phyloP scores from a whole-genome alignment of 2,797 vertebrate genomes.

The Buceros bicornis region DNA sequence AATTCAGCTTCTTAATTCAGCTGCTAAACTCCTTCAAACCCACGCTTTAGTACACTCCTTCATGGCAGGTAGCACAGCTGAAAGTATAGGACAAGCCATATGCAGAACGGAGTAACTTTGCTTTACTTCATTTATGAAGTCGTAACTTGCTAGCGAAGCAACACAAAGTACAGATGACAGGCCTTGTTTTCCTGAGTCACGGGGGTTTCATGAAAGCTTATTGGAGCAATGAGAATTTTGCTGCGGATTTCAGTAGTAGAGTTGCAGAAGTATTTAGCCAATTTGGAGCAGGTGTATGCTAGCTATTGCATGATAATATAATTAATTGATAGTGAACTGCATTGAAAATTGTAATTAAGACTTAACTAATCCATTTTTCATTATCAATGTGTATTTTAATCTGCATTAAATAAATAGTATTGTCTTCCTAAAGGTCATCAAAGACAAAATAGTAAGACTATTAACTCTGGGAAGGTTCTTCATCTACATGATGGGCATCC shows the following conservation, averaged over 20 bases:
- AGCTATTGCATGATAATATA: constrained; percentile 21
- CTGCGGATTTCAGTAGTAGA: neutral
- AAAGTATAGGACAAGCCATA: neutral
- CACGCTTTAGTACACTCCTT: neutral
- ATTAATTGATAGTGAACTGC: constrained; percentile 48
- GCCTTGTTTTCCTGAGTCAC: neutral
- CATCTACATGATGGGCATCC: neutral
- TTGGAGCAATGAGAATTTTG: neutral
- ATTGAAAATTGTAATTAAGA: constrained; percentile 56
- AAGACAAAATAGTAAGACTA: neutral
- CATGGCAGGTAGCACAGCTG: neutral
- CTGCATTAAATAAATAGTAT: constrained; percentile 43
- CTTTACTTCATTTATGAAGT: neutral
- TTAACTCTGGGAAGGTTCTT: neutral
- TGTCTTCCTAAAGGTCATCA: constrained; percentile 31
- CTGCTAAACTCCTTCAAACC: neutral
- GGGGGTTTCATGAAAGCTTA: neutral
- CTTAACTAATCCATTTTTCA: constrained; percentile 35
- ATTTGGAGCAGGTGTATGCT: neutral
- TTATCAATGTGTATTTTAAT: constrained; percentile 43
- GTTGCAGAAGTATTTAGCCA: constrained; percentile 9
- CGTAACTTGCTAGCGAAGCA: neutral
- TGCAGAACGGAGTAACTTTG: neutral
- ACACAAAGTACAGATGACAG: neutral
- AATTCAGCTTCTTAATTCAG: neutral